phyloP scores from a whole-genome alignment of 2,888 invertebrate species.

The Diarsia rubi region DNA sequence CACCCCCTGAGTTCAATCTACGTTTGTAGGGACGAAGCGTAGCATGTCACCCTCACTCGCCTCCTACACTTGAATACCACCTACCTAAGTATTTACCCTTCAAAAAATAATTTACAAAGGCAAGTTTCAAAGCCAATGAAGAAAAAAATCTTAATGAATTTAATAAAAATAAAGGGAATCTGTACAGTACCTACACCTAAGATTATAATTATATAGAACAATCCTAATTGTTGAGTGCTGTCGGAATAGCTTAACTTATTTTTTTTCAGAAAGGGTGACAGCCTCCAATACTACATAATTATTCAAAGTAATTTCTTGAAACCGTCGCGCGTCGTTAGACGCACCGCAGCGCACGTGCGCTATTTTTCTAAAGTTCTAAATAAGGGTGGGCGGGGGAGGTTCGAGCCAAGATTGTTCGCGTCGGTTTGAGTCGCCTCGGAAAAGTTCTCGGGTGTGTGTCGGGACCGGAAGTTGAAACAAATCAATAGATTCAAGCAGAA shows the following conservation, averaged over 20 bases:
- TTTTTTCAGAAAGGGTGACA: not conserved
- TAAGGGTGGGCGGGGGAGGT: conserved; percentile 62
- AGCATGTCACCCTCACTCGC: conserved; percentile 67
- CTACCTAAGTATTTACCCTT: conserved; percentile 36
- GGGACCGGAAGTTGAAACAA: conserved; percentile 53
- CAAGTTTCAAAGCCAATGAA: conserved; percentile 7
- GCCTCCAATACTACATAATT: not conserved
- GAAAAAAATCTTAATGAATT: not conserved
- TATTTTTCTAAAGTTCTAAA: conserved; percentile 58
- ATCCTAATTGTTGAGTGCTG: not conserved
- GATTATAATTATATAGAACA: no score
- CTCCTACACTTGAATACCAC: conserved; percentile 59
- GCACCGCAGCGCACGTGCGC: conserved; percentile 39
- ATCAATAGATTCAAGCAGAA: conserved; percentile 57
- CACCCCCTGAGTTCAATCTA: conserved; percentile 67
- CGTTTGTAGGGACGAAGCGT: conserved; percentile 62
- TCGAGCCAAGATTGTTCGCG: conserved; percentile 50
- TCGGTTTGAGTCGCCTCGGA: conserved; percentile 44
- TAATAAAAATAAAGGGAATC: not conserved
- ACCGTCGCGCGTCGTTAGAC: not conserved
- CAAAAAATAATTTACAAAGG: conserved; percentile 17
- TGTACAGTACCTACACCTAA: no score
- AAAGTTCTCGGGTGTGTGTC: conserved; percentile 58
- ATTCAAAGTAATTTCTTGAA: conserved; percentile 25
- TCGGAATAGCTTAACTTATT: not conserved